Base-by-base conservation (phyloP, 2,113 vertebrate genomes). In the Laticauda laticaudata region DNA sequence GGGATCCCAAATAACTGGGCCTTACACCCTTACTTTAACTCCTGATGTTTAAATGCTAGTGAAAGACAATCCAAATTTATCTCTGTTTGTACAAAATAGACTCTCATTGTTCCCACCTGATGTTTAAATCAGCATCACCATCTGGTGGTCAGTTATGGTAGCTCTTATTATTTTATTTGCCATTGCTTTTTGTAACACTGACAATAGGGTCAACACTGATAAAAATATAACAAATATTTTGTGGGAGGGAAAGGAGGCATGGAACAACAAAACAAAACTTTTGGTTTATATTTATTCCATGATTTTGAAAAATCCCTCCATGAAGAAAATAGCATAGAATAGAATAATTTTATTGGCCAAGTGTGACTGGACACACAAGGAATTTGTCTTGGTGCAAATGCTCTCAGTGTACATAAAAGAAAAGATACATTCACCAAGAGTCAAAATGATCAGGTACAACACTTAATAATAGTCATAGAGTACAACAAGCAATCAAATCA, bases 41-140 rank as follows among this genome's bases (percentile, higher is more conserved):
- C 34, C 75, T 81, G 75, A 21, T 81, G 75, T 1, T 81, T 81
- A 7, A 20, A 21, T 20, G 18, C 34, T 39, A 20, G 15, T 21
- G 75, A 39, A 43, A 81, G 18, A 20, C 34, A 81, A 81, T 43
- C 75, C 34, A 81, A 21, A 39, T 39, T 8, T 39, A 39, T 81
- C 34, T 21, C 1, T 81, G 34, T 81, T 69, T 43, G 34, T 81
- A 6, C 6, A 39, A 51, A 81, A 81, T 81, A 81, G 75, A 81
- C 29, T 34, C 45, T 3, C 51, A 34, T 34, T 51, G 14, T 48
- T 53, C 26, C 86, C 61, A 81, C 23, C 48, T 90, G 55, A 86
- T 90, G 89, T 34, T 51, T 87, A 90, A 87, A 93, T 21, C 89
- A 64, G 61, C 23, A 54, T n/a, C 81, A 26, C 92, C 92, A 90